phyloP scores from a whole-genome alignment of 2,888 invertebrate species.

The Drosophila flavopinicola region DNA sequence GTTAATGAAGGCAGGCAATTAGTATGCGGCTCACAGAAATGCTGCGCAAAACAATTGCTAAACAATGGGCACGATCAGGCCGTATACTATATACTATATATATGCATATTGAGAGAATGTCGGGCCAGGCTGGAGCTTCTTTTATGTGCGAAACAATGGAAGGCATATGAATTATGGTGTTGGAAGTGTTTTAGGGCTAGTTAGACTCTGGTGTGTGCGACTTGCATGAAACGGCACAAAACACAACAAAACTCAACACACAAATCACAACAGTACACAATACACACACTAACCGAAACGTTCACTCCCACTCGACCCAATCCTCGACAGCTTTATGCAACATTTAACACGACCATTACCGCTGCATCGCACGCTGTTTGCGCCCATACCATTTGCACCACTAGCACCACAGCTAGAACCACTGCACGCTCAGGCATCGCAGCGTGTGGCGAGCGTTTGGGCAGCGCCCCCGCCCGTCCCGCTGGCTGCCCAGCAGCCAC shows the following conservation, averaged over 20 bases:
- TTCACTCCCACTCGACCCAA: slow-evolving; percentile 35
- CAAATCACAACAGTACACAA: slow-evolving; percentile 7
- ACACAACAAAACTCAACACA: slow-evolving; percentile 22
- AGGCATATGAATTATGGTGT: slow-evolving; percentile 75
- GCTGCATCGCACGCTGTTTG: slow-evolving; percentile 76
- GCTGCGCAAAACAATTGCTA: slow-evolving; percentile 67
- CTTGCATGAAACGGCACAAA: slow-evolving; percentile 54
- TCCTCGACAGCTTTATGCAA: slow-evolving; percentile 75
- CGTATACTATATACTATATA: slow-evolving; percentile 35
- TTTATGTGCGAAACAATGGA: slow-evolving; percentile 67
- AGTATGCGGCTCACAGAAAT: slow-evolving; percentile 64
- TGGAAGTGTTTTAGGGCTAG: slow-evolving; percentile 32
- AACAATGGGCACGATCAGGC: slow-evolving; percentile 73
- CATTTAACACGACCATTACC: slow-evolving; percentile 78
- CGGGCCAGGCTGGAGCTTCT: slow-evolving; percentile 48
- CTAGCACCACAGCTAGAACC: slow-evolving; percentile 70
- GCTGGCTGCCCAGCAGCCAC: slow-evolving; percentile 51
- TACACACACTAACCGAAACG: slow-evolving; percentile 33
- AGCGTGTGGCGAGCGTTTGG: slow-evolving; percentile 73
- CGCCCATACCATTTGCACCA: slow-evolving; percentile 74
- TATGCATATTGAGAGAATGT: slow-evolving; percentile 18
- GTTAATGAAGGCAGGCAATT: slow-evolving; percentile 43
- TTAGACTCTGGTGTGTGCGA: slow-evolving; percentile 45
- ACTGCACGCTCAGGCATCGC: slow-evolving; percentile 63
- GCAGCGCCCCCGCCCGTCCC: slow-evolving; percentile 58